phyloP scores from a whole-genome alignment of 2,113 vertebrate species.

The Aldabrachelys gigantea region DNA sequence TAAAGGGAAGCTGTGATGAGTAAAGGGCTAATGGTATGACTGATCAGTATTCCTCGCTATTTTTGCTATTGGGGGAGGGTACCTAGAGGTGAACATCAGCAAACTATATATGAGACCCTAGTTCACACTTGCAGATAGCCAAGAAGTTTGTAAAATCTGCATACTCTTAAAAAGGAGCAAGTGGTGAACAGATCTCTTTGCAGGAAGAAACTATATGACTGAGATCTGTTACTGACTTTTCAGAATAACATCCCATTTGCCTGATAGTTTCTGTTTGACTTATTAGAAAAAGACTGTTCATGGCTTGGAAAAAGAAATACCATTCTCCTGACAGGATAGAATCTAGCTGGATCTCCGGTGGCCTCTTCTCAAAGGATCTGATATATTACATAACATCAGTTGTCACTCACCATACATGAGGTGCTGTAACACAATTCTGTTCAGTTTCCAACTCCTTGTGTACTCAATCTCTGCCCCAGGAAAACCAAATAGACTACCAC shows the following conservation, averaged over 20 bases:
- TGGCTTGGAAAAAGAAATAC: neutral
- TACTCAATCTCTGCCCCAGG: neutral
- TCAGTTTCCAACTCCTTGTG: neutral
- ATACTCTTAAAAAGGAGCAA: neutral
- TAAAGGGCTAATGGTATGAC: neutral
- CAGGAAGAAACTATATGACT: neutral
- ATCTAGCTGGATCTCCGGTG: neutral
- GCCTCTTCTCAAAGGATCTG: neutral
- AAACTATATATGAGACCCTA: neutral
- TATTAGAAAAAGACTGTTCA: neutral
- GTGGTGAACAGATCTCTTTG: neutral
- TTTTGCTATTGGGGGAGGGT: neutral
- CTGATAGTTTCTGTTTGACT: neutral
- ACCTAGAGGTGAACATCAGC: neutral
- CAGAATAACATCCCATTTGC: constrained; percentile 2
- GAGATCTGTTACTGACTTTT: neutral
- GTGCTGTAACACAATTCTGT: neutral
- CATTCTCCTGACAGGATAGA: neutral
- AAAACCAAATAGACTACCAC: neutral
- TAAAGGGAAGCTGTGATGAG: neutral
- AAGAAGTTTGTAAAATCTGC: neutral
- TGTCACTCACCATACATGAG: neutral
- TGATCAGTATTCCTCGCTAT: neutral
- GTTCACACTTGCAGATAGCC: neutral
- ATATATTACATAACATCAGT: neutral